These are phyloP conservation scores for Callithrix jacchus DNA, from an alignment of 2,113 vertebrate genomes.

Conservation along the genomic window DNA sequence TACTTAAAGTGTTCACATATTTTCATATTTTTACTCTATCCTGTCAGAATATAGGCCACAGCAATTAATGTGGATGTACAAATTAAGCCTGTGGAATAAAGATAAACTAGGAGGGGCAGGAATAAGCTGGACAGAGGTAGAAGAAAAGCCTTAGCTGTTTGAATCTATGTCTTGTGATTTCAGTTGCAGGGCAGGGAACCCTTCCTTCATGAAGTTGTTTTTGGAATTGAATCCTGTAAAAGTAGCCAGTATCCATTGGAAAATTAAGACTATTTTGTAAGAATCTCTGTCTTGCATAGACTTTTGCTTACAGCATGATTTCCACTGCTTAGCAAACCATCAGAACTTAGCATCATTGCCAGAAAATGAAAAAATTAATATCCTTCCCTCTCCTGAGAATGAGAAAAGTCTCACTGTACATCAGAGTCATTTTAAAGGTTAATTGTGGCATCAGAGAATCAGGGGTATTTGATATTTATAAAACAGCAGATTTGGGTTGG, in stretches of 20 bases:
- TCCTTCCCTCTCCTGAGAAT: background rate
- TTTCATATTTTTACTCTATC: background rate
- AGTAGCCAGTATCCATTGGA: slow-evolving; percentile 55
- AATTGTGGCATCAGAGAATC: background rate
- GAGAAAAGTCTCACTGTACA: background rate
- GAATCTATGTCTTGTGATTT: background rate
- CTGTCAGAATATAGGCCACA: background rate
- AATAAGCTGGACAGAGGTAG: background rate
- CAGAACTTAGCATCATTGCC: background rate
- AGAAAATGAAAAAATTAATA: background rate
- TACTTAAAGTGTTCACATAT: background rate
- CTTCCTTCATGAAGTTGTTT: background rate
- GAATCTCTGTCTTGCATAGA: background rate
- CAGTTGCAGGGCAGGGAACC: background rate
- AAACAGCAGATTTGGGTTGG: background rate
- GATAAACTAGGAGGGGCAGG: background rate
- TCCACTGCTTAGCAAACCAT: slow-evolving; percentile 30
- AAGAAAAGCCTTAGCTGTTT: background rate
- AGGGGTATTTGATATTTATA: background rate
- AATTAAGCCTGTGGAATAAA: background rate
- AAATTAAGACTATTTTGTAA: slow-evolving; percentile 38
- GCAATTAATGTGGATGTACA: background rate
- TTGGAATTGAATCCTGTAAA: background rate
- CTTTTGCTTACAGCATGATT: slow-evolving; percentile 34
- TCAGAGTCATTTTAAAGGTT: slow-evolving; percentile 15